Conservation (phyloP, 2,113 vertebrate genomes). For the Leptobrachium ailaonicum region DNA sequence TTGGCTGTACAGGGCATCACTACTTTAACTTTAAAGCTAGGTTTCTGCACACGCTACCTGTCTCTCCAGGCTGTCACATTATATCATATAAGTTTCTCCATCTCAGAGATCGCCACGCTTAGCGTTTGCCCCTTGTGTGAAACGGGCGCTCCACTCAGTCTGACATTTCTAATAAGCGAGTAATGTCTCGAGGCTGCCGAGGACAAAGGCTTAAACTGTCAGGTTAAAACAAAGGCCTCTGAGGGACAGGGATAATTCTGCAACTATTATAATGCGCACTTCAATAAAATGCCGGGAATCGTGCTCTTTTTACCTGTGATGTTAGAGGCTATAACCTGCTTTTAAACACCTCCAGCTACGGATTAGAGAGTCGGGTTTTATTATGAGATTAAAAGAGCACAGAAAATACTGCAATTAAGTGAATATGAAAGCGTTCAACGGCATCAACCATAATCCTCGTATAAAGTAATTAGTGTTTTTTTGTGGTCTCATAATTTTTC, state of each 20-base stretch:
- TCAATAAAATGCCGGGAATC: not conserved
- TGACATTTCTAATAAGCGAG: not conserved
- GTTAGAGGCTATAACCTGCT: not conserved
- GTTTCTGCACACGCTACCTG: too few species aligned
- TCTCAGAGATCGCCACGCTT: too few species aligned
- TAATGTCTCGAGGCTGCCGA: not conserved
- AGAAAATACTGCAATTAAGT: not conserved
- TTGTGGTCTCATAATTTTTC: constrained; percentile 5
- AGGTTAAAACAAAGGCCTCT: not conserved
- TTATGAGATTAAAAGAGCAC: not conserved
- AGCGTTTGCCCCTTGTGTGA: not conserved
- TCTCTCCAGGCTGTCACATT: too few species aligned
- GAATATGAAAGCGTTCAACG: not conserved
- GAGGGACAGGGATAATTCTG: not conserved
- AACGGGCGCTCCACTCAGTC: not conserved
- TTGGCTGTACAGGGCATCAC: too few species aligned
- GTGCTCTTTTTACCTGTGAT: not conserved
- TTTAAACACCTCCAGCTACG: constrained; percentile 6
- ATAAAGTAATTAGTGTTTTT: constrained; percentile 11
- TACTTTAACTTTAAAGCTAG: too few species aligned
- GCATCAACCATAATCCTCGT: not conserved
- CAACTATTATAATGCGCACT: not conserved
- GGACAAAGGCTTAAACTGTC: not conserved
- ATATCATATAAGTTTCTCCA: too few species aligned
- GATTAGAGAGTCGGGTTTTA: constrained; percentile 1